Evolutionary conservation across 2,888 invertebrate species (phyloP), one percentile per base, ranked within the genome.

Genomic region (Byasa hedistus): DNA sequence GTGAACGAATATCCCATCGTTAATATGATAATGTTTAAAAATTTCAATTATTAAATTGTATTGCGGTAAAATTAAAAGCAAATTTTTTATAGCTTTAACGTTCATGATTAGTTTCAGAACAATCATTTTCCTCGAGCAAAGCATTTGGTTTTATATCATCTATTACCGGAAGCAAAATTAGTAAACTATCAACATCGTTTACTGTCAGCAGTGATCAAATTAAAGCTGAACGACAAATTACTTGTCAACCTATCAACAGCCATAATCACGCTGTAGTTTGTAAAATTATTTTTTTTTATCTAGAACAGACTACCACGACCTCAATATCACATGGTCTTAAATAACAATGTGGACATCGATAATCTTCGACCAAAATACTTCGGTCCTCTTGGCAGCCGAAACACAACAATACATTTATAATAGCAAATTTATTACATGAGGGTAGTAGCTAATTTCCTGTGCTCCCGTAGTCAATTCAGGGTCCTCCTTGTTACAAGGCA

Each of bases 1-100:
- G 68, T 85, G 74, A 64, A 83, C 75, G 64, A 84, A 63, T 21
- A 86, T 69, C 2, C 72, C 80, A 75, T 82, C 75, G 44, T 79
- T 72, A 22, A 89, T 77, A 70, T 79, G 74, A 76, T 87, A 89
- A 52, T 76, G 62, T 64, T 82, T 84, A 24, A 90, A 79, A 63
- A 87, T 71, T 70, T 87, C 82, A 48, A 78, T 74, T 15, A 85
- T 54, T 22, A 81, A 68, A 19, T 69, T 69, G 66, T 81, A 66
- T 62, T 79, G 70, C 64, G 21, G 75, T 59, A 57, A 76, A 66
- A 67, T 68, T 70, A 24, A 71, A 61, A 21, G 76, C n/a, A 70
- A 71, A 21, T 63, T 56, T 62, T 24, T 59, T 19, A 64, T 56
- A 36, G 58, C 22, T 57, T 54, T 57, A 22, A 55, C 48, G 48